phyloP scores from a whole-genome alignment of 2,797 vertebrate genomes.

The Gouania willdenowi region DNA sequence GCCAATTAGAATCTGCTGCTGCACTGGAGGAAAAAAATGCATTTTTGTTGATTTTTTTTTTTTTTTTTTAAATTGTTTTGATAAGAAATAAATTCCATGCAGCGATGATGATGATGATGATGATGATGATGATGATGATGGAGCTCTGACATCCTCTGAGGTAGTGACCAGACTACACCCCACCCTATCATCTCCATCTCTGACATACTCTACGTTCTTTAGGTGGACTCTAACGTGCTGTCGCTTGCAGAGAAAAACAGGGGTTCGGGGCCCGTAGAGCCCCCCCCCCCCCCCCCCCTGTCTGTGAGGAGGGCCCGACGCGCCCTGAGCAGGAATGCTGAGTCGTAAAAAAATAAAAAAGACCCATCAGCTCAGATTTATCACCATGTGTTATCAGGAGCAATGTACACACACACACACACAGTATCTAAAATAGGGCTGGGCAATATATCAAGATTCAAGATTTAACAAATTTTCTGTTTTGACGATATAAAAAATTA shows the following conservation, averaged over 20 bases:
- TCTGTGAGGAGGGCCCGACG: slow-evolving; percentile 20
- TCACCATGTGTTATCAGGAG: slow-evolving; percentile 8
- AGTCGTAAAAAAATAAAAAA: slow-evolving; percentile 18
- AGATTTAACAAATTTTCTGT: no score
- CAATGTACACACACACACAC: no score
- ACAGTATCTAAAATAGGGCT: no score
- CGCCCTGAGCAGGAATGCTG: slow-evolving; percentile 44
- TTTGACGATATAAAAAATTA: no score
- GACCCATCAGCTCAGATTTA: neutral
- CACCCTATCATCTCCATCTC: no score
- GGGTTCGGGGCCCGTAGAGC: neutral
- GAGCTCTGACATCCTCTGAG: no score
- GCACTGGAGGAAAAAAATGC: neutral
- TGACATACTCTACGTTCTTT: slow-evolving; percentile 42
- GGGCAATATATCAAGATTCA: no score
- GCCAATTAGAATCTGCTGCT: slow-evolving; percentile 1
- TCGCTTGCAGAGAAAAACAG: slow-evolving; percentile 21
- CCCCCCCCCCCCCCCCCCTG: slow-evolving; percentile 5
- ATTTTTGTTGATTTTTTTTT: neutral
- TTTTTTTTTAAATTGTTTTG: slow-evolving; percentile 5
- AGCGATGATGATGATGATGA: neutral
- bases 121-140: no score
- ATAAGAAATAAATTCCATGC: neutral
- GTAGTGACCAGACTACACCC: no score
- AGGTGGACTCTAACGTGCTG: slow-evolving; percentile 26